Percentiles rank a stretch among this genome's conserved stretches.
phyloP scores from a whole-genome alignment of 2,888 invertebrate genomes.

The Rhagophthalmus giganteus region DNA sequence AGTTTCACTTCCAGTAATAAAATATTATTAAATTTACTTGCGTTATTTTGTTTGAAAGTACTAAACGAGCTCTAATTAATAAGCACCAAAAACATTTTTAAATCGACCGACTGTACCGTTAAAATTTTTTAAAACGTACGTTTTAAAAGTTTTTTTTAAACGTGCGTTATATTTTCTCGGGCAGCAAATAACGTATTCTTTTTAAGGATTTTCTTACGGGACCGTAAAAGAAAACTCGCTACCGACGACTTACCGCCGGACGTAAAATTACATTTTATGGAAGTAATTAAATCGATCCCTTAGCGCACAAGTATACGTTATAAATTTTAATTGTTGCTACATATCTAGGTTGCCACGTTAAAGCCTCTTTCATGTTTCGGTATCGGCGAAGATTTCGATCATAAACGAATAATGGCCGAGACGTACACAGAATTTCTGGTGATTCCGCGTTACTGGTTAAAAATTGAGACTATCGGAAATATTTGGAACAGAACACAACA shows the following conservation, averaged over 20 bases:
- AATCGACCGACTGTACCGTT: too few relatives aligned
- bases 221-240: not conserved
- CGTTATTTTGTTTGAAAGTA: too few relatives aligned
- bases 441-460: conserved; percentile 70
- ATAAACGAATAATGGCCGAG: conserved; percentile 68
- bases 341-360: conserved; percentile 59
- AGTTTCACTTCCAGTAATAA: too few relatives aligned
- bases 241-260: conserved; percentile 23
- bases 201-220: too few relatives aligned
- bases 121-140: too few relatives aligned
- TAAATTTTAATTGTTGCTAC: not conserved
- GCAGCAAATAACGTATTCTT: not conserved
- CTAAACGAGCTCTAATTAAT: too few relatives aligned
- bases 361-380: conserved; percentile 68
- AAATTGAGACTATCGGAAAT: conserved; percentile 66
- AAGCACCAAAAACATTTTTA: too few relatives aligned
- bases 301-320: too few relatives aligned
- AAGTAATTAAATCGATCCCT: too few relatives aligned
- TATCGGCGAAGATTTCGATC: conserved; percentile 66
- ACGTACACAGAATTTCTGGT: conserved; percentile 67
- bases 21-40: too few relatives aligned
- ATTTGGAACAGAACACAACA: conserved; percentile 67
- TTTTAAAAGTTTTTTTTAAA: too few relatives aligned
- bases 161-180: not conserved
- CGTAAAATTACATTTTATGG: conserved; percentile 52